Percentiles rank a stretch among this genome's conserved stretches.
These are phyloP conservation scores for Gulo gulo DNA, from an alignment of 2,113 vertebrate species.

Conservation along the genomic window DNA sequence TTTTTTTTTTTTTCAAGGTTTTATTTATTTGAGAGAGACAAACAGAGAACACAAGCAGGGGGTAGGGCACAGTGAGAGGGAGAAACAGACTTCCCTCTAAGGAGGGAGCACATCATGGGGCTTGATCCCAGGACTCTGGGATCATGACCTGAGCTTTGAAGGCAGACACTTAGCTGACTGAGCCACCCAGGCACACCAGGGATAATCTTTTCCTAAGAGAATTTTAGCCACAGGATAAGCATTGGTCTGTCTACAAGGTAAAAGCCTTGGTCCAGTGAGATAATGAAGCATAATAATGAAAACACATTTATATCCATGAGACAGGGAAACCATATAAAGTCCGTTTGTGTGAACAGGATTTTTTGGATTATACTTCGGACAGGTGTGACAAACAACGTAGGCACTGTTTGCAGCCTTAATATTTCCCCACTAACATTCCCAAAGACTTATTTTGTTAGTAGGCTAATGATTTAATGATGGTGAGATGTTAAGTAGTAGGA, in stretches of 20 bases:
- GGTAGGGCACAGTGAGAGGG: no score
- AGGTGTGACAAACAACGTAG: background rate
- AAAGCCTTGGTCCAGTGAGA: background rate
- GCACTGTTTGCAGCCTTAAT: background rate
- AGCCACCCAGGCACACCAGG: background rate
- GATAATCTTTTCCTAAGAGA: background rate
- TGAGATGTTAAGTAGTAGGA: background rate
- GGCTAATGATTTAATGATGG: background rate
- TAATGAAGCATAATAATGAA: background rate
- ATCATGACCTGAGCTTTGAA: no score
- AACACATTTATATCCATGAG: background rate
- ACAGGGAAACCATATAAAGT: background rate
- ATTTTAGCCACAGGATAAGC: background rate
- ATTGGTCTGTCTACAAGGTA: background rate
- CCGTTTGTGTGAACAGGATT: background rate
- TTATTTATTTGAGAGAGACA: no score
- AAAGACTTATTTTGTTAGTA: background rate
- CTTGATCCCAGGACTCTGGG: no score
- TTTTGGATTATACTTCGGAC: background rate
- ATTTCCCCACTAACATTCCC: background rate
- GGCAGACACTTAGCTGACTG: no score
- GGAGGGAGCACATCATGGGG: no score
- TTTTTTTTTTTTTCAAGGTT: no score
- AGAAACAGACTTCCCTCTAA: no score
- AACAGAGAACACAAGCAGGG: no score